Evolutionary conservation across 92 coral and sea anemone species (phyloP).

Genomic region (Palythoa grandis): DNA sequence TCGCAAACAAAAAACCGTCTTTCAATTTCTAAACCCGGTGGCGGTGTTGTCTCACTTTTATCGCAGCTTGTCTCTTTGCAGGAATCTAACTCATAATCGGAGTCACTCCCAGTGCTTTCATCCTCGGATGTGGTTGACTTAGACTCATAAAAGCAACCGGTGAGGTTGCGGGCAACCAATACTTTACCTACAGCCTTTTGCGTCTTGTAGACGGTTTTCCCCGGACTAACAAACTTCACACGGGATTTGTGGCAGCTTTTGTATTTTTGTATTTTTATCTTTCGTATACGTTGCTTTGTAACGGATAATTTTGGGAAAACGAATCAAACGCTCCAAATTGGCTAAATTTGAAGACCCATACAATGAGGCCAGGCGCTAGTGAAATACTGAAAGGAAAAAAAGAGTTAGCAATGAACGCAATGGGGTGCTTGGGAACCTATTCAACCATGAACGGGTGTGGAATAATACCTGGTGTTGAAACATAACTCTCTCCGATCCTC

Average conservation of each 20-base stretch:
- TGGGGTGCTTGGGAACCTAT: no score
- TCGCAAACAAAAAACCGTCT: slow-evolving; percentile 30
- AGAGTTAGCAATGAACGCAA: no score
- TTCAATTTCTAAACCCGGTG: neutral
- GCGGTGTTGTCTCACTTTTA: neutral
- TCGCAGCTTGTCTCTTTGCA: neutral
- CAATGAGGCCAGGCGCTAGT: no score
- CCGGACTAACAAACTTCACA: slow-evolving; percentile 41
- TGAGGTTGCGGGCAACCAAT: neutral
- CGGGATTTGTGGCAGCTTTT: slow-evolving; percentile 21
- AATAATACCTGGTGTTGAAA: no score
- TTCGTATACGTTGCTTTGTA: no score
- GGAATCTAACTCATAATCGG: neutral
- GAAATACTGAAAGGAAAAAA: no score
- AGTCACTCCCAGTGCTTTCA: neutral
- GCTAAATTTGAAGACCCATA: no score
- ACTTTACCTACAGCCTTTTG: neutral
- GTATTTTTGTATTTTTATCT: no score
- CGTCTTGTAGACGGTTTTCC: slow-evolving; percentile 29
- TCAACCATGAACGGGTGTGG: no score
- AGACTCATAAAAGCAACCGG: neutral
- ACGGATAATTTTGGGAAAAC: no score
- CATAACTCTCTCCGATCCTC: no score
- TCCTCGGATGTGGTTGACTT: neutral
- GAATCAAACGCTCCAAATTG: no score